A percentile compares a stretch with the other conserved stretches of the same genome.
These are phyloP conservation scores for Isaurus tuberculatus DNA, from an alignment of 92 coral and sea anemone genomes.

Conservation along the genomic window DNA sequence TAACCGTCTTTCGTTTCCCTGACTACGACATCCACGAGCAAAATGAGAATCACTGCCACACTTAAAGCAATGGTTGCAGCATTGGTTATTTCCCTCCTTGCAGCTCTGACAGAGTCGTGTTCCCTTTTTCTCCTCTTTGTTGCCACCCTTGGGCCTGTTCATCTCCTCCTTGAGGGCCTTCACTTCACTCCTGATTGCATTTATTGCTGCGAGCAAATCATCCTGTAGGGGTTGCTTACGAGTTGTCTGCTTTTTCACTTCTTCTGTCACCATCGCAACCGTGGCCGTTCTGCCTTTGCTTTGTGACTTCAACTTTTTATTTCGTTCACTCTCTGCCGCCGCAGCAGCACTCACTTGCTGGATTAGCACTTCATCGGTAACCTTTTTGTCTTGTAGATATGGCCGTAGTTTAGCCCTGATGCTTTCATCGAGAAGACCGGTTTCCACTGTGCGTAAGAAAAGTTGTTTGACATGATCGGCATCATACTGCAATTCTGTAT, in stretches of 20 bases:
- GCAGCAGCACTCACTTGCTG: constrained; percentile 62
- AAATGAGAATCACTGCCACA: constrained; percentile 72
- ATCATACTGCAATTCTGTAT: constrained; percentile 60
- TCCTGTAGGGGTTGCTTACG: constrained; percentile 14
- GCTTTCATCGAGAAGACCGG: constrained; percentile 64
- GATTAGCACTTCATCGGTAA: constrained; percentile 63
- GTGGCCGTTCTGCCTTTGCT: constrained; percentile 47
- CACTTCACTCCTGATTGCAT: constrained; percentile 44
- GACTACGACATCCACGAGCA: constrained; percentile 59
- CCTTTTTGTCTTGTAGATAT: constrained; percentile 57
- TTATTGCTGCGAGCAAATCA: constrained; percentile 43
- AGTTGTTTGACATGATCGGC: constrained; percentile 55
- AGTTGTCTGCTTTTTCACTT: not conserved
- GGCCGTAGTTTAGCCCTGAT: constrained; percentile 60
- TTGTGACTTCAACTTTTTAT: constrained; percentile 59
- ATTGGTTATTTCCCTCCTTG: constrained; percentile 31
- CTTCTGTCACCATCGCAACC: constrained; percentile 47
- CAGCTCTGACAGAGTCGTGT: constrained; percentile 53
- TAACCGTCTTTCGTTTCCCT: constrained; percentile 58
- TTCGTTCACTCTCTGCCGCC: constrained; percentile 71
- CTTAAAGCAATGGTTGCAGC: constrained; percentile 70
- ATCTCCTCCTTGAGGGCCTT: constrained; percentile 59
- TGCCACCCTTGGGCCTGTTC: not conserved
- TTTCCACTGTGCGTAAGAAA: constrained; percentile 59
- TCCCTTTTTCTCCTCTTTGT: constrained; percentile 29